Evolutionary conservation across 2,797 vertebrate genomes (phyloP), one percentile per base, ranked within the genome.

Genomic region (Coranthus polyacanthus): DNA sequence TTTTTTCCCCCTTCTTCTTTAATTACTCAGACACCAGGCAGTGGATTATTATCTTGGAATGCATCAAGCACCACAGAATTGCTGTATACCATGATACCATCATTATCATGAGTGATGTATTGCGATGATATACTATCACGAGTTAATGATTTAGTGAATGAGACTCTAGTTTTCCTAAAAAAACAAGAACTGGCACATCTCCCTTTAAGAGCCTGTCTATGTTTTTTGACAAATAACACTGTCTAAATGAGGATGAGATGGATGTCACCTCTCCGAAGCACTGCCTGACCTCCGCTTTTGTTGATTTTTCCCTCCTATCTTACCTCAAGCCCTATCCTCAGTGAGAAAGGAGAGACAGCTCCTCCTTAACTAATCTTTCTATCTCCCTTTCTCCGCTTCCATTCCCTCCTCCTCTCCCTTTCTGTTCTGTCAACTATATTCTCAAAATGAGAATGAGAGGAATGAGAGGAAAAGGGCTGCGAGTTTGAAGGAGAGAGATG

Each of bases 391-490:
- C 22, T 69, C 59, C n/a, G n/a, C n/a, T n/a, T n/a, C n/a, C n/a
- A n/a, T n/a, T n/a, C n/a, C n/a, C n/a, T n/a, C n/a, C n/a, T n/a
- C n/a, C n/a, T n/a, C n/a, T 26, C 6, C 6, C 24, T 26, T 26
- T 62, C 56, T 42, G 26, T 50, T 74, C 72, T 61, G 43, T 79
- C 75, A 78, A 72, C 68, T 50, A 49, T 38, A 53, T 47, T 52
- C n/a, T 74, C 63, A 72, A 76, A 90, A 83, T 81, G 79, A 62
- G 57, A 81, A 78, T 65, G 74, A 78, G 78, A 55, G 62, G 78
- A 69, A 71, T 67, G 63, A 71, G 55, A 55, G 54, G 32, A 57
- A 76, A 74, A 59, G 3, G 65, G 10, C 20, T 12, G 32, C 2
- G 16, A 64, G 75, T 73, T 74, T 53, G 57, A 67, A 43, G 71